Base-by-base conservation (phyloP, 2,888 invertebrate genomes). In the Myopa tessellatipennis region DNA sequence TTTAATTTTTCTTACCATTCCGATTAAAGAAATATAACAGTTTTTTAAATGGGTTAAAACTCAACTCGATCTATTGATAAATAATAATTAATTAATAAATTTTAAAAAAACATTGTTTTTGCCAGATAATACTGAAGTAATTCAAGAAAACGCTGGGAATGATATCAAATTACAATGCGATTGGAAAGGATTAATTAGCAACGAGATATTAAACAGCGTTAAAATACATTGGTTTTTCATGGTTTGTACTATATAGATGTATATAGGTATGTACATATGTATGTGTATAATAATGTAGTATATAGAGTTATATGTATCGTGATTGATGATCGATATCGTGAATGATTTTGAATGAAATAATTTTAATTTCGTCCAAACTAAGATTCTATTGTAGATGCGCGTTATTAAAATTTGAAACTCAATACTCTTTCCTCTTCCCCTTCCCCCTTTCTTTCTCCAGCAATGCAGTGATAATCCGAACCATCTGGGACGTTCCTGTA, bases 151-250 rank as follows among this genome's bases (percentile, higher is more conserved):
- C 40, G 83, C 84, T 74, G 89, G 89, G 12, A 82, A 83, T 61
- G 87, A 89, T 80, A 83, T 89, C 40, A 82, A 84, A 79, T 69
- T 89, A 61, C 85, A 85, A 71, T 89, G 89, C 76, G 85, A 85
- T 65, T 82, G 87, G 3, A 85, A 86, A 36, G 87, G 86, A n/a
- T 77, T 87, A 61, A 82, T 86, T 36, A 83, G 84, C 75, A 86
- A 86, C 12, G 81, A 81, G 0, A 82, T 80, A 70, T 68, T 84
- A 38, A 77, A 78, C 12, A 84, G 84, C 36, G 83, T 85, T 5
- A 83, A 84, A 77, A 86, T 87, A 69, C 84, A 87, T 70, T 89
- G 89, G 89, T 88, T 85, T 81, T 89, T 88, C 50, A 88, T 87
- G 84, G 89, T 89, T 80, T 10, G 79, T 65, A 14, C 4, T 50